Base-by-base conservation (phyloP, 2,888 invertebrate genomes). In the Dryococelus australis region DNA sequence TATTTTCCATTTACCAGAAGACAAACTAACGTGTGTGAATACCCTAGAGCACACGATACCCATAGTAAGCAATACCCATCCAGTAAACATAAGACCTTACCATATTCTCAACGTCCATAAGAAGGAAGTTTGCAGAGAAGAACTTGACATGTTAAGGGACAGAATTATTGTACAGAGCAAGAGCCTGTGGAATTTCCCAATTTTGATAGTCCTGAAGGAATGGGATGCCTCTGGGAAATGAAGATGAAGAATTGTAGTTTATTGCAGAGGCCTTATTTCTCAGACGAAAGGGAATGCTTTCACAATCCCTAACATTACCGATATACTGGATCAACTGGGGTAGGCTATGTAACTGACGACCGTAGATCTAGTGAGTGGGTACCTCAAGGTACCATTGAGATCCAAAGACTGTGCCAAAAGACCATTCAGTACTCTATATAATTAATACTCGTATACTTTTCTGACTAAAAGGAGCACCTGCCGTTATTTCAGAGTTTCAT, bases 401-500 rank as follows among this genome's bases (percentile, higher is more conserved):
- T 8, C 47, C 10, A 8, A 47, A 16, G 47, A 47, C 16, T 16
- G 16, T 13, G 12, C 47, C 10, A 47, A 47, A 16, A 47, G 5
- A 0, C 5, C 47, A 5, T 47, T 47, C 16, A 47, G 51, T 47
- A 85, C 85, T 26, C 24, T 0, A 27, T 12, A 20, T 51, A 84
- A 84, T 24, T 53, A 86, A 8, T 6, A 47, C 43, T 10, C 20
- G 51, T 16, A 80, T 80, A 16, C 2, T 28, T 13, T 86, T 78
- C 26, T 53, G 86, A 2, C 26, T 86, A 5, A 86, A 86, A 27
- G 20, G 35, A 86, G 79, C 84, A 28, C 80, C 86, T 24, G 51
- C n/a, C 12, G 84, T 84, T n/a, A 85, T 16, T 86, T 87, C 85
- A 84, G 47, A 26, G 20, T 0, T 20, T 87, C 9, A 84, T 87